Percentiles rank a stretch among this genome's conserved stretches.
Conservation (phyloP, 2,888 invertebrate genomes). For the Netelia inedita region DNA sequence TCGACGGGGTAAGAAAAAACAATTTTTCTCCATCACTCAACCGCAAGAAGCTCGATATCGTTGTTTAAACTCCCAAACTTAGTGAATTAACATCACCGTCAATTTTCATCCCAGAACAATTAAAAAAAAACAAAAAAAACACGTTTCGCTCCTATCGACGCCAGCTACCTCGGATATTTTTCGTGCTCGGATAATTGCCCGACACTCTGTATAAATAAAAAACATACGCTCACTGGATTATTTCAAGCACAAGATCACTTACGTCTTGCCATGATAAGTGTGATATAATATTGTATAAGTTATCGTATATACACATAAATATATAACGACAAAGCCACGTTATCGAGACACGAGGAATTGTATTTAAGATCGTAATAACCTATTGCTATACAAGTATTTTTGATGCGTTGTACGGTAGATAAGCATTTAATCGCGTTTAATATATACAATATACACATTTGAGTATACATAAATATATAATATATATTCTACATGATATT, state of each 20-base stretch:
- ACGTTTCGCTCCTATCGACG: too few relatives aligned
- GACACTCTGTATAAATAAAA: background rate
- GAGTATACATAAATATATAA: slow-evolving; percentile 21
- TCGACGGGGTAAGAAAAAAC: too few relatives aligned
- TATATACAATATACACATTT: slow-evolving; percentile 24
- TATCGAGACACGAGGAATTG: slow-evolving; percentile 36
- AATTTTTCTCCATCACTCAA: too few relatives aligned
- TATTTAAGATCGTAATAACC: slow-evolving; percentile 30
- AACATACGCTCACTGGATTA: slow-evolving; percentile 17
- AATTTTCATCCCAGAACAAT: too few relatives aligned
- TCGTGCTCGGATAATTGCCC: too few relatives aligned
- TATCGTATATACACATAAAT: background rate
- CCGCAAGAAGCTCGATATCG: too few relatives aligned
- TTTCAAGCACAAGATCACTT: slow-evolving; percentile 49
- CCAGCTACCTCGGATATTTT: too few relatives aligned
- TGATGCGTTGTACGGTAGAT: slow-evolving; percentile 55
- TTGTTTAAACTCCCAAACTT: too few relatives aligned
- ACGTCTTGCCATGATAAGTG: slow-evolving; percentile 52
- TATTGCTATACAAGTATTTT: slow-evolving; percentile 62
- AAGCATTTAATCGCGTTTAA: slow-evolving; percentile 36
- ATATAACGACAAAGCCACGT: slow-evolving; percentile 21
- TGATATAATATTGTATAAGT: slow-evolving; percentile 50
- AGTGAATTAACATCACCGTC: too few relatives aligned
- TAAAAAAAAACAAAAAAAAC: too few relatives aligned
- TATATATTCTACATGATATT: slow-evolving; percentile 19